A percentile compares a stretch with the other conserved stretches of the same genome.
Conservation (phyloP, 2,888 invertebrate species). For the Cantharis lateralis region DNA sequence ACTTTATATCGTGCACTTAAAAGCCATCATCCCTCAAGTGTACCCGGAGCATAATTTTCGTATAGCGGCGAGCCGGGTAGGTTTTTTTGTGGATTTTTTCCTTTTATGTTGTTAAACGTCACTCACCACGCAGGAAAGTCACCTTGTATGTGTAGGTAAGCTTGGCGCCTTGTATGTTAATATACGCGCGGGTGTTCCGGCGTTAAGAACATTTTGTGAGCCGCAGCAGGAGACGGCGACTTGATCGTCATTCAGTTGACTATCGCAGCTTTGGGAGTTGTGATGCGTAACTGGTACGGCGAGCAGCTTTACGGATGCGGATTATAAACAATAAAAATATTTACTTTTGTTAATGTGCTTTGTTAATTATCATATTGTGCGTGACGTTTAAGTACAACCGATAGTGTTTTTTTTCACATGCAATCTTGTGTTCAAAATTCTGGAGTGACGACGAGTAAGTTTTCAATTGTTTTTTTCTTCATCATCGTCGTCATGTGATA, state of each 20-base stretch:
- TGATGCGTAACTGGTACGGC: constrained; percentile 12
- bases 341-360: neutral
- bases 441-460: constrained; percentile 42
- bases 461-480: neutral
- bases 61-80: neutral
- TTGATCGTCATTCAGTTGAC: constrained; percentile 14
- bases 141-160: constrained; percentile 48
- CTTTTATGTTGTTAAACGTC: neutral
- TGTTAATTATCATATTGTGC: neutral
- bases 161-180: constrained; percentile 41
- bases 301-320: neutral
- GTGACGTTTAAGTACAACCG: neutral
- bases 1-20: neutral
- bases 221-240: constrained; percentile 25
- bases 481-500: neutral
- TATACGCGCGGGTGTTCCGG: constrained; percentile 34
- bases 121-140: constrained; percentile 34
- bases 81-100: neutral
- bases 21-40: neutral
- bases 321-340: neutral
- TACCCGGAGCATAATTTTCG: neutral
- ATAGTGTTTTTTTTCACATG: constrained; percentile 37
- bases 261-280: constrained; percentile 14
- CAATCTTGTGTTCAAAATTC: constrained; percentile 38
- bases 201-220: constrained; percentile 25